A percentile compares a stretch with the other conserved stretches of the same genome.
phyloP scores from a whole-genome alignment of 2,113 vertebrate genomes.

The Actenoides hombroni region DNA sequence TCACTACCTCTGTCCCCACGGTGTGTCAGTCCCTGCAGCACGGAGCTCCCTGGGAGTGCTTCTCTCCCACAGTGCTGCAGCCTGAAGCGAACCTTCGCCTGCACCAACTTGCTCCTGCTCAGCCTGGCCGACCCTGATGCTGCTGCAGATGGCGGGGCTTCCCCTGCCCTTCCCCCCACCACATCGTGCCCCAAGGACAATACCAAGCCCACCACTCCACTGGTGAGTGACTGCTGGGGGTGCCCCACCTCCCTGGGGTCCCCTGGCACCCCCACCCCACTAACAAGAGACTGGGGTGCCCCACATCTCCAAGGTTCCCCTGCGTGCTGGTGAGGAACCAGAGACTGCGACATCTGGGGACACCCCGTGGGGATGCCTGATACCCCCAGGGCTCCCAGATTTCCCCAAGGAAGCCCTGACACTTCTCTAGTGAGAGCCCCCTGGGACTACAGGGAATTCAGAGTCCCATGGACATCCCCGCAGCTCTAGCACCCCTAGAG shows the following conservation, averaged over 20 bases:
- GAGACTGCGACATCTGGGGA: background rate
- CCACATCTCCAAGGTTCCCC: fast-evolving
- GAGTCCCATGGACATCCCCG: background rate
- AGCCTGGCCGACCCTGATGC: fast-evolving
- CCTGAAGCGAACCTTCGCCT: background rate
- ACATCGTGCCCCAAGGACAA: fast-evolving
- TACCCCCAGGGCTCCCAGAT: background rate
- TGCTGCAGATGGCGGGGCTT: fast-evolving
- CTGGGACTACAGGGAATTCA: background rate
- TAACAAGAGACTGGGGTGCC: background rate
- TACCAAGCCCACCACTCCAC: fast-evolving
- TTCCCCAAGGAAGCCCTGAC: background rate
- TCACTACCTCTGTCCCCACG: background rate
- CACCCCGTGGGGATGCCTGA: background rate
- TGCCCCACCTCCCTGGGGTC: background rate
- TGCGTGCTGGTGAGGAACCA: background rate
- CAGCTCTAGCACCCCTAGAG: background rate
- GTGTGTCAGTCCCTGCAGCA: background rate
- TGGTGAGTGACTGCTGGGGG: background rate
- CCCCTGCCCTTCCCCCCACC: fast-evolving
- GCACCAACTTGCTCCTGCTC: background rate
- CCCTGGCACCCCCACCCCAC: background rate
- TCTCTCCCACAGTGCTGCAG: too few relatives aligned
- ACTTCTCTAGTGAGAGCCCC: background rate
- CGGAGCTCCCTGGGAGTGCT: fast-evolving